Conservation (phyloP, 30 jellyfish, hydroid and myxozoan genomes). For the Nemopilema nomurai region DNA sequence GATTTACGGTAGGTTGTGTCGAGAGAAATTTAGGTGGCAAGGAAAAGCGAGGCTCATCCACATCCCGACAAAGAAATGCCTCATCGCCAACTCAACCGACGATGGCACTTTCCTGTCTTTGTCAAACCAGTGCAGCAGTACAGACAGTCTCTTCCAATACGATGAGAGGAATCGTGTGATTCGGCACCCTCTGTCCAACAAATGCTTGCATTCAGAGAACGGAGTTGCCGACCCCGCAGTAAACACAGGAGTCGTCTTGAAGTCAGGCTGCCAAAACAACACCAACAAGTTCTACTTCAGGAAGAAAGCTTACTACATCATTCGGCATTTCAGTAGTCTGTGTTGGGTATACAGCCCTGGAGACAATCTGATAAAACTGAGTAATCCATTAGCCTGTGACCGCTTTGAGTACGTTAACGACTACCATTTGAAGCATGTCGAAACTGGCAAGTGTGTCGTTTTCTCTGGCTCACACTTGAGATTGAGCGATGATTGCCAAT, state of each 20-base stretch:
- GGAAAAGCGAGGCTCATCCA: constrained; percentile 36
- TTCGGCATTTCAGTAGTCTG: constrained; percentile 20
- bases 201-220: constrained; percentile 13
- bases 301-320: constrained; percentile 24
- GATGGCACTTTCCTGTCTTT: constrained; percentile 17
- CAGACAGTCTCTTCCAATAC: constrained; percentile 37
- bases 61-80: constrained; percentile 38
- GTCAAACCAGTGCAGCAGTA: constrained; percentile 25
- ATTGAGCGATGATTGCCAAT: constrained; percentile 30
- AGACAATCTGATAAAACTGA: background rate
- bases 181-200: constrained; percentile 16
- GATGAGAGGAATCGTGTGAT: background rate
- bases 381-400: constrained; percentile 24
- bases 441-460: constrained; percentile 33
- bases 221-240: background rate
- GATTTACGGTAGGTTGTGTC: constrained; percentile 18
- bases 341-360: constrained; percentile 25
- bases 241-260: background rate
- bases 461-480: background rate
- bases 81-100: background rate
- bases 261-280: background rate
- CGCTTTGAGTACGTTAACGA: constrained; percentile 11
- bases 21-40: constrained; percentile 41
- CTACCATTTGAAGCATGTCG: constrained; percentile 20
- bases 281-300: constrained; percentile 11